Evolutionary conservation across 2,888 invertebrate species (phyloP).

Genomic region (Drosophila mercatorum): DNA sequence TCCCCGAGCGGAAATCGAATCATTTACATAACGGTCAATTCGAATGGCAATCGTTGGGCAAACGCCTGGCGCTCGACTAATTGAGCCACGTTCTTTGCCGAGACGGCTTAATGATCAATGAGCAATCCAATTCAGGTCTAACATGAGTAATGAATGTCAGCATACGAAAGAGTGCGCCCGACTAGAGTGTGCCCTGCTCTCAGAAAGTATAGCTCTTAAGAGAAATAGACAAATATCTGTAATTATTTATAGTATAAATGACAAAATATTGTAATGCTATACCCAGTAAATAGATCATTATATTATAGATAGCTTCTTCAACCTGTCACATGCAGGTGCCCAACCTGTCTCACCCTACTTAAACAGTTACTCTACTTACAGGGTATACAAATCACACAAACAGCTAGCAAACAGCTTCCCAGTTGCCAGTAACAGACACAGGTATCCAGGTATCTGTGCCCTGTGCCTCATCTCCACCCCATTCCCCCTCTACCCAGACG

Average conservation of each 20-base stretch:
- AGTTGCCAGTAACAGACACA: neutral
- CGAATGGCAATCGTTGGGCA: conserved; percentile 11
- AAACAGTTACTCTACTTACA: neutral
- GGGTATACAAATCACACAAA: conserved; percentile 36
- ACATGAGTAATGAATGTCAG: neutral
- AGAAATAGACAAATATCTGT: too few relatives aligned
- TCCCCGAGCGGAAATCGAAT: conserved; percentile 58
- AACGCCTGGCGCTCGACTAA: conserved; percentile 32
- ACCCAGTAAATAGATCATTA: too few relatives aligned
- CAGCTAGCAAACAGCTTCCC: conserved; percentile 20
- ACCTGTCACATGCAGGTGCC: too few relatives aligned
- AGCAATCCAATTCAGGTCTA: conserved; percentile 14
- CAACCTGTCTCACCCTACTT: neutral
- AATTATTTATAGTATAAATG: too few relatives aligned
- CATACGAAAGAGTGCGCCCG: neutral
- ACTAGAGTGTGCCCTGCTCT: neutral
- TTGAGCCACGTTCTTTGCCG: conserved; percentile 40
- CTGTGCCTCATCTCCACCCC: conserved; percentile 12
- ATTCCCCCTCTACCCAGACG: neutral
- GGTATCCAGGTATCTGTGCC: conserved; percentile 2
- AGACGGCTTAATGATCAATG: conserved; percentile 25
- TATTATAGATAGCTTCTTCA: too few relatives aligned
- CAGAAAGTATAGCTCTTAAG: neutral
- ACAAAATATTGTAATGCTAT: too few relatives aligned
- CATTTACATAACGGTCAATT: conserved; percentile 59